These are phyloP conservation scores for Conus betulinus DNA, from an alignment of 1,140 invertebrate species.

Conservation along the genomic window DNA sequence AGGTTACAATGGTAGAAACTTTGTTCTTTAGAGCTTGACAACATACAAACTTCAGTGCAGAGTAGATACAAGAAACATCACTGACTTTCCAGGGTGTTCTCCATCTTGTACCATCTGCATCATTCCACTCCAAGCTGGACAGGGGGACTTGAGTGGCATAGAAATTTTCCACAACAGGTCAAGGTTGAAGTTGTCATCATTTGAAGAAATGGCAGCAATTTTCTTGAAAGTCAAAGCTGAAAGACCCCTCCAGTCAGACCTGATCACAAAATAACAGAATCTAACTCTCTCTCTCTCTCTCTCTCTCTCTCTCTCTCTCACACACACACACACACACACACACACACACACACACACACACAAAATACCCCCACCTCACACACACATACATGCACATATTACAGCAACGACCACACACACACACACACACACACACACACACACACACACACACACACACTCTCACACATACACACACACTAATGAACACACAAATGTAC, in stretches of 20 bases:
- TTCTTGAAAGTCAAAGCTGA: neutral
- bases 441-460: too few relatives aligned
- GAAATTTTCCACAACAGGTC: constrained; percentile 27
- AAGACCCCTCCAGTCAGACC: neutral
- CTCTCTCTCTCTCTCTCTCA: neutral
- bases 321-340: constrained; percentile 18
- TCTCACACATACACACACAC: too few relatives aligned
- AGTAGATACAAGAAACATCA: constrained; percentile 54
- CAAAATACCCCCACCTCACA: too few relatives aligned
- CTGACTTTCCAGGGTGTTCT: constrained; percentile 51
- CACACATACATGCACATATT: too few relatives aligned
- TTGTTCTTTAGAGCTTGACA: constrained; percentile 36
- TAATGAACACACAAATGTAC: neutral
- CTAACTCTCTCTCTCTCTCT: too few relatives aligned
- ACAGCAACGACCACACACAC: too few relatives aligned
- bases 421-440: too few relatives aligned
- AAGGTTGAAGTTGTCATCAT: neutral
- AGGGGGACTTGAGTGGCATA: constrained; percentile 15
- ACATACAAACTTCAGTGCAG: constrained; percentile 56
- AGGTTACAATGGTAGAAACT: constrained; percentile 54
- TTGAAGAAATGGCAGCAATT: neutral
- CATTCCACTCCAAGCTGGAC: constrained; percentile 18
- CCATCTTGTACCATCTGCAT: constrained; percentile 49
- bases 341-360: neutral
- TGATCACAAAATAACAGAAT: neutral